Conservation (phyloP, 2,113 vertebrate genomes). For the Pelmatolapia mariae region DNA sequence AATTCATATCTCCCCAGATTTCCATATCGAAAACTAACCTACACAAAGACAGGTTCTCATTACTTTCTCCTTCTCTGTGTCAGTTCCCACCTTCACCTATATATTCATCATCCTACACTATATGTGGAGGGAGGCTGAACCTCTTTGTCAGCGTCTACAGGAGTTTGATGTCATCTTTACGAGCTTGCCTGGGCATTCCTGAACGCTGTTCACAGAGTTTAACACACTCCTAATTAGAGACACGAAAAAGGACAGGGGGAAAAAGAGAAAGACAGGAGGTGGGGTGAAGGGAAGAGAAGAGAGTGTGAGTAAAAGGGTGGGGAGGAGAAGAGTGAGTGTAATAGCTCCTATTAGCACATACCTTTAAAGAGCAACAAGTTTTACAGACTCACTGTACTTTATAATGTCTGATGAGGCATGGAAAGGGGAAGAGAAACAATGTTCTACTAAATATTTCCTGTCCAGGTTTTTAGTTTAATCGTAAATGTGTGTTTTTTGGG, state of each 20-base stretch:
- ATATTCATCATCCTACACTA: background rate
- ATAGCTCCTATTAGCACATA: constrained; percentile 64
- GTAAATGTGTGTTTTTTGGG: background rate
- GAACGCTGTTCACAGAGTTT: constrained; percentile 35
- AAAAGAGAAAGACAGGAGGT: background rate
- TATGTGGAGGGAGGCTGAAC: constrained; percentile 10
- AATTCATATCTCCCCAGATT: background rate
- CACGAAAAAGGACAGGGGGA: constrained; percentile 2
- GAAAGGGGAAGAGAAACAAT: background rate
- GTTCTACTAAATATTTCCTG: background rate
- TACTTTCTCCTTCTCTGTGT: background rate
- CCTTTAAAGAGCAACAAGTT: constrained; percentile 58
- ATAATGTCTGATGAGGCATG: constrained; percentile 14
- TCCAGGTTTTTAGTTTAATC: fast-evolving
- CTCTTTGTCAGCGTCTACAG: constrained; percentile 29
- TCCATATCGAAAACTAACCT: background rate
- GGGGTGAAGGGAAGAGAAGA: constrained; percentile 1
- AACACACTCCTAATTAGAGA: constrained; percentile 68
- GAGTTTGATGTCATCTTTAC: constrained; percentile 60
- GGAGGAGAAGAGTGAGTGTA: constrained; percentile 55
- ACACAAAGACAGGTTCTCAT: background rate
- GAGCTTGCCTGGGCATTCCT: constrained; percentile 63
- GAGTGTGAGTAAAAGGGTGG: constrained; percentile 40
- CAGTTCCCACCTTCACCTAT: background rate
- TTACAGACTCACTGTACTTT: constrained; percentile 54